A percentile compares a stretch with the other conserved stretches of the same genome.
Evolutionary conservation across 2,113 vertebrate species (phyloP).

Genomic region (Copsychus sechellarum): DNA sequence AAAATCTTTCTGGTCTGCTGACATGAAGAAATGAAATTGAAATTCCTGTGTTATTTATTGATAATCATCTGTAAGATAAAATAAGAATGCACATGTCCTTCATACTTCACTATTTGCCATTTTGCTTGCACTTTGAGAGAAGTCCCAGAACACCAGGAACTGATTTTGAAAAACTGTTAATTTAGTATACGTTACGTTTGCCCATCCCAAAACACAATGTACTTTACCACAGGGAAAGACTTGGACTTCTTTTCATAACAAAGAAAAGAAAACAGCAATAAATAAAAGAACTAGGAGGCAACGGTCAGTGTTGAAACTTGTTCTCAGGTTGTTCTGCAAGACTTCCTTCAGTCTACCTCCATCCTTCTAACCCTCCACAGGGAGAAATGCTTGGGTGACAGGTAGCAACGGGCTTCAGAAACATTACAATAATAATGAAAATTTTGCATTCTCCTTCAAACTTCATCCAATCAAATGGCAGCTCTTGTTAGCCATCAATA

Average conservation of each 20-base stretch:
- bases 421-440: background rate
- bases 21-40: background rate
- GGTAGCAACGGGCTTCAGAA: background rate
- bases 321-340: constrained; percentile 37
- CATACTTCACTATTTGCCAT: background rate
- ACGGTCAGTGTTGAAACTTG: constrained; percentile 21
- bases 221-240: background rate
- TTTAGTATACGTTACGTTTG: background rate
- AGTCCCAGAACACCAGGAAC: background rate
- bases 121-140: background rate
- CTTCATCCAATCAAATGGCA: background rate
- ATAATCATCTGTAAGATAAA: background rate
- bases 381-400: background rate
- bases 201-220: background rate
- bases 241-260: background rate
- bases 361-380: background rate
- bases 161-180: background rate
- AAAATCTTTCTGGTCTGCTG: background rate
- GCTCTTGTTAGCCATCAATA: background rate
- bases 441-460: background rate
- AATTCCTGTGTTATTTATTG: background rate
- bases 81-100: background rate
- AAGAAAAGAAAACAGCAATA: background rate
- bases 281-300: constrained; percentile 13
- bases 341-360: background rate